Conservation (phyloP, 2,113 vertebrate species). For the Coturnix japonica region DNA sequence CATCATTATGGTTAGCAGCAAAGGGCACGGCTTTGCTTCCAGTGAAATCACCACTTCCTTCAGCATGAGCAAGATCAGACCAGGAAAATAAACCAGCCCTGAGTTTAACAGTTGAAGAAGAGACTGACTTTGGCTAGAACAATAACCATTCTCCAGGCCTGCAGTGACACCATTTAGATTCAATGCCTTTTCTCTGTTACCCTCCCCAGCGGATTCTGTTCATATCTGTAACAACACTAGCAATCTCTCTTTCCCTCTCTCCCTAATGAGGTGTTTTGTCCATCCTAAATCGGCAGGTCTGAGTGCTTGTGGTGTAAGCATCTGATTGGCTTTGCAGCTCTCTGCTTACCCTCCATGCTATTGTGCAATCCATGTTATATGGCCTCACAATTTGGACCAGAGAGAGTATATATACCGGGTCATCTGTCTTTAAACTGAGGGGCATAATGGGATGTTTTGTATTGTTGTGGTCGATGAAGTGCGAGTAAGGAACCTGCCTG, state of each 20-base stretch:
- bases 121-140: slow-evolving; percentile 20
- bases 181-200: neutral
- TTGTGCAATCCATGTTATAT: neutral
- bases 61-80: slow-evolving; percentile 20
- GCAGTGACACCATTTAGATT: neutral
- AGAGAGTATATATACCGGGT: neutral
- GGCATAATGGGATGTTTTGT: neutral
- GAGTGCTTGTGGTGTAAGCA: neutral
- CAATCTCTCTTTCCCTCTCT: neutral
- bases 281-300: neutral
- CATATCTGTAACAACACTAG: neutral
- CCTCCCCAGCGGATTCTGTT: neutral
- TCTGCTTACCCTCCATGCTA: neutral
- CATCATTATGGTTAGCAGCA: slow-evolving; percentile 29
- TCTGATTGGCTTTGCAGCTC: neutral
- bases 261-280: neutral
- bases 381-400: neutral
- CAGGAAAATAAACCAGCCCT: neutral
- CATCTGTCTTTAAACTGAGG: neutral
- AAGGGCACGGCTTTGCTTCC: neutral
- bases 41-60: slow-evolving; percentile 28
- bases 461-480: neutral
- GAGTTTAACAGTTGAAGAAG: neutral
- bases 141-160: neutral
- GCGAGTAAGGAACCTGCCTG: neutral